phyloP scores from a whole-genome alignment of 2,888 invertebrate species.

The Meiosimyza decipiens region DNA sequence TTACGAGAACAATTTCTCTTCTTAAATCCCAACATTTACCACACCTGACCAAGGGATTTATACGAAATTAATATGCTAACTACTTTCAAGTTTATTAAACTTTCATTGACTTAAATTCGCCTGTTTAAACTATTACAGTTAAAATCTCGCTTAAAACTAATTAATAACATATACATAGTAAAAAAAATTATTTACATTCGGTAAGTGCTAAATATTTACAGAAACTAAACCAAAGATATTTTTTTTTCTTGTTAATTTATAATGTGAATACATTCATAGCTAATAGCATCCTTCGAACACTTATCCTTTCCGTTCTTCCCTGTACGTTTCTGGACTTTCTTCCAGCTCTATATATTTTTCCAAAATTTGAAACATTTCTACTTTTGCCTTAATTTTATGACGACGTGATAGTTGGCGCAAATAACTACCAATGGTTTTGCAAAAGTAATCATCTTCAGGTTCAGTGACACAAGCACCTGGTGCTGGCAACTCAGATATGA shows the following conservation, averaged over 20 bases:
- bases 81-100: too few relatives aligned
- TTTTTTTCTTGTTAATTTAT: background rate
- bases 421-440: conserved; percentile 61
- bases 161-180: conserved; percentile 4
- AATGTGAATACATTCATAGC: background rate
- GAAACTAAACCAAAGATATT: background rate
- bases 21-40: too few relatives aligned
- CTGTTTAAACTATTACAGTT: background rate
- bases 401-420: conserved; percentile 60
- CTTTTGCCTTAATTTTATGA: conserved; percentile 64
- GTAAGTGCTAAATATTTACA: background rate
- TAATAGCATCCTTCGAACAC: background rate
- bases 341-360: conserved; percentile 63
- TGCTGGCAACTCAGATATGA: background rate
- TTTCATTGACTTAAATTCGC: conserved; percentile 1
- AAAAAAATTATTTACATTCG: background rate
- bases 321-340: conserved; percentile 45
- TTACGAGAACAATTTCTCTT: too few relatives aligned
- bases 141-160: conserved; percentile 29
- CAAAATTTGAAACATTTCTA: conserved; percentile 64
- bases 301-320: conserved; percentile 26
- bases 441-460: conserved; percentile 63
- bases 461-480: conserved; percentile 38
- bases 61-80: too few relatives aligned
- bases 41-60: too few relatives aligned